Evolutionary conservation across 2,113 vertebrate species (phyloP).

Genomic region (Albula goreensis): DNA sequence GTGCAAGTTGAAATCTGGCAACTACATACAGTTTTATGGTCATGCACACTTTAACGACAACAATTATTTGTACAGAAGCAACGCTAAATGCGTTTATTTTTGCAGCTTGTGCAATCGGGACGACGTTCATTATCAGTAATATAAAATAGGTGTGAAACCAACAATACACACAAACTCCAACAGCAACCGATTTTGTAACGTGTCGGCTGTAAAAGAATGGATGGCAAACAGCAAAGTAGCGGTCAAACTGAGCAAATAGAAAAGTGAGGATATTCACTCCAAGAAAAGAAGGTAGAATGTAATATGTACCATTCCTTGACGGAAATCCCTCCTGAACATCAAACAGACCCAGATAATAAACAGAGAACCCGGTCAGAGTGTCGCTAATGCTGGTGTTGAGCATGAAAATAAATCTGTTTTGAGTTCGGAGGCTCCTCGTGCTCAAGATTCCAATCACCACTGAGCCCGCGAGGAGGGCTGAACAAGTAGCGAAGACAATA

Average conservation of each 20-base stretch:
- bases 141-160: constrained; percentile 9
- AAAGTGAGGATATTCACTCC: constrained; percentile 15
- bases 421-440: background rate
- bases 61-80: background rate
- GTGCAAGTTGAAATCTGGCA: background rate
- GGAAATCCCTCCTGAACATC: constrained; percentile 4
- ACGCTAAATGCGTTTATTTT: background rate
- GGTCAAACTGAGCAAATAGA: background rate
- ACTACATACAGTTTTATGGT: constrained; percentile 11
- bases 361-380: background rate
- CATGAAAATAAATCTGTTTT: constrained; percentile 15
- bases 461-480: background rate
- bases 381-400: constrained; percentile 16
- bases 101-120: background rate
- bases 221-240: background rate
- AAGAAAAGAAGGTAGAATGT: background rate
- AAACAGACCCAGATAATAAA: constrained; percentile 1
- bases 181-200: background rate
- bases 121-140: background rate
- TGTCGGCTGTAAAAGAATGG: background rate
- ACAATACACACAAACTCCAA: background rate
- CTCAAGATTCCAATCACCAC: background rate
- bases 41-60: background rate
- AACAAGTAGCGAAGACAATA: background rate
- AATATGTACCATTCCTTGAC: background rate